These are phyloP conservation scores for Poeciliopsis paucimaculata DNA, from an alignment of 2,797 vertebrate species.

Conservation along the genomic window DNA sequence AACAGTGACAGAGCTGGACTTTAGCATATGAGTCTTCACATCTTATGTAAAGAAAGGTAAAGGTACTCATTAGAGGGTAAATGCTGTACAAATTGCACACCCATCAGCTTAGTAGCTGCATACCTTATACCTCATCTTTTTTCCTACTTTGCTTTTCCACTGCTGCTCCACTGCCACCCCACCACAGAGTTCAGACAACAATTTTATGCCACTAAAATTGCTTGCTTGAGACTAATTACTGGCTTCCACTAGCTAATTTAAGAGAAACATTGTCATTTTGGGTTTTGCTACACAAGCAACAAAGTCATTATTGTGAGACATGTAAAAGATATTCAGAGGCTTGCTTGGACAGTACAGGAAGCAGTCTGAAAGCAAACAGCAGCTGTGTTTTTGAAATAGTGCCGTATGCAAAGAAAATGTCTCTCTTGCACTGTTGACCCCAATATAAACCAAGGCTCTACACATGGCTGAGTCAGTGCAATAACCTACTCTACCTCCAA, in stretches of 20 bases:
- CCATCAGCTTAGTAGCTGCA: slow-evolving; percentile 44
- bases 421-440: background rate
- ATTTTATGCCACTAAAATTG: slow-evolving; percentile 21
- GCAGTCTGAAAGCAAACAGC: background rate
- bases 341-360: background rate
- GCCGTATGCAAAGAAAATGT: background rate
- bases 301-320: slow-evolving; percentile 16
- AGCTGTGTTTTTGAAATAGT: background rate
- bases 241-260: slow-evolving; percentile 15
- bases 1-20: slow-evolving; percentile 39
- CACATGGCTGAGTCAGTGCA: slow-evolving; percentile 3
- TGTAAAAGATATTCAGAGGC: slow-evolving; percentile 12
- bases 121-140: slow-evolving; percentile 33
- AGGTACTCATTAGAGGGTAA: slow-evolving; percentile 22
- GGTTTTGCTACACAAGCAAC: slow-evolving; percentile 3
- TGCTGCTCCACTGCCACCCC: slow-evolving; percentile 14
- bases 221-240: slow-evolving; percentile 29
- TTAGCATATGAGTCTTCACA: slow-evolving; percentile 36
- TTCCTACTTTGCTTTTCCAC: slow-evolving; percentile 31
- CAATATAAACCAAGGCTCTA: background rate
- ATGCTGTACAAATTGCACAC: slow-evolving; percentile 31
- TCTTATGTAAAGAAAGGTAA: slow-evolving; percentile 34
- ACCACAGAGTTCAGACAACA: slow-evolving; percentile 22
- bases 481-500: background rate
- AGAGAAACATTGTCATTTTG: slow-evolving; percentile 17